A percentile compares a stretch with the other conserved stretches of the same genome.
Conservation (phyloP, 64 coral and sea anemone genomes). For the Dendronephthya gigantea region DNA sequence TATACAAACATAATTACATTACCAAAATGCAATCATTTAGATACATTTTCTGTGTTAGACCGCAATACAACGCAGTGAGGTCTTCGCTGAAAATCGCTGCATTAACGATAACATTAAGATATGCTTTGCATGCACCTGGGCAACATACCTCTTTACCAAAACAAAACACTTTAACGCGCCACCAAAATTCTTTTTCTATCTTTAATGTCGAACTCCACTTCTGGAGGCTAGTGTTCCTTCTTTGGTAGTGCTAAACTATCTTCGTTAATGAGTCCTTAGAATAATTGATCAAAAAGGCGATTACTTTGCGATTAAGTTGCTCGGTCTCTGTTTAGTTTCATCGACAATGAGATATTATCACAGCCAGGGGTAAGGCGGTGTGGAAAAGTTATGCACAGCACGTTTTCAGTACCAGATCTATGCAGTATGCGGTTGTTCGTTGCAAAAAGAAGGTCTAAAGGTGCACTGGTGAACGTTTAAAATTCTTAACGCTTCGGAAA, state of each 20-base stretch:
- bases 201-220: background rate
- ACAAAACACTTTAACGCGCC: background rate
- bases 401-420: background rate
- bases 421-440: background rate
- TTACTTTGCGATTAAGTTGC: background rate
- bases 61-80: no score
- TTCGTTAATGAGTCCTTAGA: background rate
- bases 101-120: no score
- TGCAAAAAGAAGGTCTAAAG: no score
- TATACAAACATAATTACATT: no score
- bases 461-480: no score
- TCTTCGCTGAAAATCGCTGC: no score
- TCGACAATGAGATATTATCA: background rate
- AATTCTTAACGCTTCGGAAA: no score
- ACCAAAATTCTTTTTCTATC: background rate
- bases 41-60: no score
- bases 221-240: background rate
- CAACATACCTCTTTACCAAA: background rate
- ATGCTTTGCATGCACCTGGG: background rate
- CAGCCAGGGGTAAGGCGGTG: background rate
- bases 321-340: background rate
- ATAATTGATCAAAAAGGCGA: background rate
- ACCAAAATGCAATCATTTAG: no score
- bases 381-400: background rate
- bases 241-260: background rate